phyloP scores from a whole-genome alignment of 2,888 invertebrate species.

The Callimorpha dominula region DNA sequence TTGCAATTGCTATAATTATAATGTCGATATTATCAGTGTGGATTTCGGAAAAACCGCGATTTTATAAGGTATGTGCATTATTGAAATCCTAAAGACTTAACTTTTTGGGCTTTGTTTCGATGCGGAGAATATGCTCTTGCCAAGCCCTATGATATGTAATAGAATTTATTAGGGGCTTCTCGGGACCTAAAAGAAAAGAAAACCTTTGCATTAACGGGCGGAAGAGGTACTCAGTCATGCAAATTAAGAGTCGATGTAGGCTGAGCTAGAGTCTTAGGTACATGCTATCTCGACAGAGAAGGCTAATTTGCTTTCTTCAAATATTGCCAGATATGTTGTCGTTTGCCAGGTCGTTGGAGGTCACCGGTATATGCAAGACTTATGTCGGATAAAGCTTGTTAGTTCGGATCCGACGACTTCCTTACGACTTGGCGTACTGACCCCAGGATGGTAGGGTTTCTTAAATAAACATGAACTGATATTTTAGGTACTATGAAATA shows the following conservation, averaged over 20 bases:
- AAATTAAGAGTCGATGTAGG: too few species aligned
- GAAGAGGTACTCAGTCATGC: not conserved
- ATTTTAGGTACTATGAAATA: too few species aligned
- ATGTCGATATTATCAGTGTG: conserved; percentile 66
- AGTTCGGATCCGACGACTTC: too few species aligned
- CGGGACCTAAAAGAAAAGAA: too few species aligned
- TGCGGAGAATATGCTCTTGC: not conserved
- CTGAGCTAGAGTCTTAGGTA: too few species aligned
- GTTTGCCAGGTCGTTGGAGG: not conserved
- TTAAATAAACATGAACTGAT: too few species aligned
- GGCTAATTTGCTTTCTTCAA: not conserved
- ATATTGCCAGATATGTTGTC: not conserved
- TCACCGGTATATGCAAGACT: not conserved
- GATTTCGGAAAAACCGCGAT: conserved; percentile 71
- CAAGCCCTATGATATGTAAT: not conserved
- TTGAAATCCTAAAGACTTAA: not conserved
- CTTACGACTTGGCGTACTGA: too few species aligned
- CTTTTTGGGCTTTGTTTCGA: not conserved
- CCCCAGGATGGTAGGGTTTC: too few species aligned
- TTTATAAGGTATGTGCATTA: conserved; percentile 66
- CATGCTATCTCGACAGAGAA: too few species aligned
- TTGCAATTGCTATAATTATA: conserved; percentile 62
- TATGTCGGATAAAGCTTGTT: too few species aligned
- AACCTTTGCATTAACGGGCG: too few species aligned
- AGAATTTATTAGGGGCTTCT: too few species aligned